Evolutionary conservation across 2,797 vertebrate genomes (phyloP).

Genomic region (Notamacropus eugenii): DNA sequence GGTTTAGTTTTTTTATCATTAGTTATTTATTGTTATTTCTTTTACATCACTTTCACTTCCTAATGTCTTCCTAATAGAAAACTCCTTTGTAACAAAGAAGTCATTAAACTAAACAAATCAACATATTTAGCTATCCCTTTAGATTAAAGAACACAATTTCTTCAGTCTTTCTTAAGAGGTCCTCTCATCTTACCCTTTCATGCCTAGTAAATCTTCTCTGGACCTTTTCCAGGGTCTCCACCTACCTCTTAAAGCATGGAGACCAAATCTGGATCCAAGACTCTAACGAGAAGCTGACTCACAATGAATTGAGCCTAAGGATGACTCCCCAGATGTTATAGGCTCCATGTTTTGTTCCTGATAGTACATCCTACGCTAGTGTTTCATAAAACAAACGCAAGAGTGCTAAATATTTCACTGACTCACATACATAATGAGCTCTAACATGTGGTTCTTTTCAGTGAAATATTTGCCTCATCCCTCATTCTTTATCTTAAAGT

Average conservation of each 20-base stretch:
- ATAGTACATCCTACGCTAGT: background rate
- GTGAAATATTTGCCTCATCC: conserved; percentile 14
- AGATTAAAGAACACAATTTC: background rate
- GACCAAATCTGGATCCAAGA: conserved; percentile 5
- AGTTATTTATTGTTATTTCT: background rate
- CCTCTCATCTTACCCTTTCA: background rate
- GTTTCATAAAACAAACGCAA: conserved; percentile 38
- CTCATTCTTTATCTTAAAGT: conserved; percentile 12
- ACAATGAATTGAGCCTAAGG: background rate
- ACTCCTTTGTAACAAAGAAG: background rate
- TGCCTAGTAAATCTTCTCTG: background rate
- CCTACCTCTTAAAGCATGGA: background rate
- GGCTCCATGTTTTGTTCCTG: background rate
- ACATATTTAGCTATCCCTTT: background rate
- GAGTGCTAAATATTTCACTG: conserved; percentile 41
- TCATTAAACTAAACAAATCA: background rate
- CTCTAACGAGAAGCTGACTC: conserved; percentile 26
- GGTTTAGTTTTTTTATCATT: too few species aligned
- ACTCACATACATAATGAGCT: background rate
- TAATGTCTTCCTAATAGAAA: background rate
- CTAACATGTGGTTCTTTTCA: conserved; percentile 13
- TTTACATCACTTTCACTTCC: background rate
- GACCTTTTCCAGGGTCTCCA: background rate
- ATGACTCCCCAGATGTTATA: conserved; percentile 11
- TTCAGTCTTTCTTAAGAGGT: background rate